phyloP scores from a whole-genome alignment of 1,140 invertebrate genomes.

The Macrocentrus cingulum region DNA sequence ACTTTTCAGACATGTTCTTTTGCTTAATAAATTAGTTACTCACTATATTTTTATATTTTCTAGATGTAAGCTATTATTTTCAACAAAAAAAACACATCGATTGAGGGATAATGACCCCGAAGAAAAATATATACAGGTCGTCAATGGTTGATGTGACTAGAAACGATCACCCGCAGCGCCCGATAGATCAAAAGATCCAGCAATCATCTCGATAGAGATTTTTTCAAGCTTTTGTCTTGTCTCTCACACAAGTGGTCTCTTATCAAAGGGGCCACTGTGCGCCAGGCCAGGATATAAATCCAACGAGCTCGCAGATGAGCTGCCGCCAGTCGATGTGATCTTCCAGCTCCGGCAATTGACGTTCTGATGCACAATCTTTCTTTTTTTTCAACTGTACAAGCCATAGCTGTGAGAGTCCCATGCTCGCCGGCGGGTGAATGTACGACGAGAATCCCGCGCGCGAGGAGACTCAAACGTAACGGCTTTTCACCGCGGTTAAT shows the following conservation, averaged over 20 bases:
- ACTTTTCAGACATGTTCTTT: too few species aligned
- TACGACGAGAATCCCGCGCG: slow-evolving; percentile 18
- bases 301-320: too few species aligned
- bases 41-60: too few species aligned
- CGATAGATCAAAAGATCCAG: slow-evolving; percentile 14
- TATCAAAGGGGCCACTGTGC: background rate
- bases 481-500: slow-evolving; percentile 25
- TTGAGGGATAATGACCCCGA: too few species aligned
- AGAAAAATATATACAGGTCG: too few species aligned
- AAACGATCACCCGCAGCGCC: slow-evolving; percentile 15
- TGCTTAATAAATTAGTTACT: too few species aligned
- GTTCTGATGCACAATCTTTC: slow-evolving; percentile 7
- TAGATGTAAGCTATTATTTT: too few species aligned
- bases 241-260: background rate
- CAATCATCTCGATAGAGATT: background rate
- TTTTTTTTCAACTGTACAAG: slow-evolving; percentile 3
- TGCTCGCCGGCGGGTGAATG: slow-evolving; percentile 13
- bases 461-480: slow-evolving; percentile 19
- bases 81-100: too few species aligned
- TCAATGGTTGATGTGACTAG: slow-evolving; percentile 16
- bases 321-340: background rate
- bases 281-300: too few species aligned
- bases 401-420: background rate
- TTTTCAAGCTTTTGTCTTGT: background rate
- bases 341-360: background rate